Percentiles rank a stretch among this genome's conserved stretches.
Conservation (phyloP, 2,888 invertebrate genomes). For the Eupithecia subfuscata region DNA sequence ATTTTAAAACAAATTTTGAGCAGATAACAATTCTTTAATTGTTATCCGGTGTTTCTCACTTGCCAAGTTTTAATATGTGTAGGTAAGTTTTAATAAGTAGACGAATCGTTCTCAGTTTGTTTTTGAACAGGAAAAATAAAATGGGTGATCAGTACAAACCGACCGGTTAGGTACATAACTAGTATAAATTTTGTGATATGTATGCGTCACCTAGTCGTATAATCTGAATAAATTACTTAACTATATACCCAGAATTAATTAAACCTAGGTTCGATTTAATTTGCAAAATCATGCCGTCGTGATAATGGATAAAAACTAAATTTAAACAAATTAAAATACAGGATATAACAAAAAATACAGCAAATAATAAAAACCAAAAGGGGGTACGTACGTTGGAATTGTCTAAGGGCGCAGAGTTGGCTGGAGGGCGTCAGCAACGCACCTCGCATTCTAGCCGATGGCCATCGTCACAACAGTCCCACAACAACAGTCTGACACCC, state of each 20-base stretch:
- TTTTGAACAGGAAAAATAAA: slow-evolving; percentile 5
- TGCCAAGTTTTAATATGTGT: neutral
- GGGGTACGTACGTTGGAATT: slow-evolving; percentile 81
- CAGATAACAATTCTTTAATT: neutral
- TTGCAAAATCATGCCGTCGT: neutral
- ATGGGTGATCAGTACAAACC: neutral
- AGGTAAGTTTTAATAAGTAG: neutral
- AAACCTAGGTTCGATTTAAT: neutral
- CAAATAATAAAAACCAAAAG: slow-evolving; percentile 67
- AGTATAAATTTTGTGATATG: neutral
- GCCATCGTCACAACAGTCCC: slow-evolving; percentile 82
- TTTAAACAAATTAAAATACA: slow-evolving; percentile 39
- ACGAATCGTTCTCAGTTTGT: neutral
- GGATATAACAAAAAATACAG: slow-evolving; percentile 43
- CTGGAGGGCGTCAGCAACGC: slow-evolving; percentile 83
- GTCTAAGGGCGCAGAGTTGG: slow-evolving; percentile 80
- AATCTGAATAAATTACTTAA: slow-evolving; percentile 8
- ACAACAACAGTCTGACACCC: slow-evolving; percentile 77
- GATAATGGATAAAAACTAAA: slow-evolving; percentile 4
- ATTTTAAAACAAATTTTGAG: too few species aligned
- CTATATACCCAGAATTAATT: neutral
- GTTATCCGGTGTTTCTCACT: neutral
- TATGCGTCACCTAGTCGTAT: slow-evolving; percentile 5
- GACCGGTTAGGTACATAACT: slow-evolving; percentile 6
- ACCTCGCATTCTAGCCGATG: slow-evolving; percentile 84